Percentiles rank a stretch among this genome's conserved stretches.
Conservation (phyloP, 2,888 invertebrate species). For the Drosophila villosipedis region DNA sequence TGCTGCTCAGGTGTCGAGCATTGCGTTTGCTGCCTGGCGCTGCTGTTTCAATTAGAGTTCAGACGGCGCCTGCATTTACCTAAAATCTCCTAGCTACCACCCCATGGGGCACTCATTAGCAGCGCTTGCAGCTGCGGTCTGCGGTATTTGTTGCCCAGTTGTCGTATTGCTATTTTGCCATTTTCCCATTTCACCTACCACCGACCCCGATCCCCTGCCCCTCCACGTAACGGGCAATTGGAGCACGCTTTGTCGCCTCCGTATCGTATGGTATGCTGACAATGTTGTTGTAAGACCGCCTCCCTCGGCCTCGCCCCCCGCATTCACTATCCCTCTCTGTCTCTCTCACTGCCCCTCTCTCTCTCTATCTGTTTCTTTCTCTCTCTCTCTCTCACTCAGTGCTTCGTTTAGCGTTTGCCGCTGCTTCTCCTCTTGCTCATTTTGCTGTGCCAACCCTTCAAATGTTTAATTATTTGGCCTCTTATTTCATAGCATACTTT, state of each 20-base stretch:
- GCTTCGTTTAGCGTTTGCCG: not conserved
- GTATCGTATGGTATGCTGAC: not conserved
- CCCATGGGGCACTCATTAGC: slow-evolving; percentile 65
- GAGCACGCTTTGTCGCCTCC: slow-evolving; percentile 37
- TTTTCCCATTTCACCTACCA: not conserved
- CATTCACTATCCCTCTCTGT: slow-evolving; percentile 6
- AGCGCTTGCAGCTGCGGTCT: slow-evolving; percentile 74
- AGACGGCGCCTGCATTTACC: slow-evolving; percentile 29
- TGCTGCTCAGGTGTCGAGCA: slow-evolving; percentile 54
- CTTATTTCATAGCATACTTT: slow-evolving; percentile 64
- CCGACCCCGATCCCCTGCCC: not conserved
- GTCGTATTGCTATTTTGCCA: not conserved
- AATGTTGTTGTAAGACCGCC: not conserved
- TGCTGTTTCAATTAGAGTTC: slow-evolving; percentile 68
- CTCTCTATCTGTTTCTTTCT: slow-evolving; percentile 2
- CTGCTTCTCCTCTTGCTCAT: slow-evolving; percentile 4
- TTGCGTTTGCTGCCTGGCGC: slow-evolving; percentile 37
- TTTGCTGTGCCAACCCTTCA: slow-evolving; percentile 16
- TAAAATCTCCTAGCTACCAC: not conserved
- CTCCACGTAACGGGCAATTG: slow-evolving; percentile 25
- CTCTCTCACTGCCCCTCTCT: slow-evolving; percentile 4
- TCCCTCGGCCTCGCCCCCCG: not conserved
- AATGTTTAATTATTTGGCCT: slow-evolving; percentile 65
- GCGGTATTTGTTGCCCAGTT: slow-evolving; percentile 28
- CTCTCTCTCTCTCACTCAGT: slow-evolving; percentile 1